A percentile compares a stretch with the other conserved stretches of the same genome.
Conservation (phyloP, 1,140 invertebrate genomes). For the Druon quercuslanigerum region DNA sequence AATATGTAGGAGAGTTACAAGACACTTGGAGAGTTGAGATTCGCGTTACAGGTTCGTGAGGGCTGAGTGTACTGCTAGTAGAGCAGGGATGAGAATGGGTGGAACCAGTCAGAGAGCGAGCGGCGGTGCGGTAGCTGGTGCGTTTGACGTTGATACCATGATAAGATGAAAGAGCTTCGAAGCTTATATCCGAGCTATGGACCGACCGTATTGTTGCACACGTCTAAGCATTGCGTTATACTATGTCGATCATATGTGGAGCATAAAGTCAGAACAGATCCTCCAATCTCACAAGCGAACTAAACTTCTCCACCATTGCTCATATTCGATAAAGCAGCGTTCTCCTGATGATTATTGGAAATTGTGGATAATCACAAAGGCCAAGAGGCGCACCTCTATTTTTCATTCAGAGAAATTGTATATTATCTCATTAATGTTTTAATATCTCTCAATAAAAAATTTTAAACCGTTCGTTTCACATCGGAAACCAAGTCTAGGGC, state of each 20-base stretch:
- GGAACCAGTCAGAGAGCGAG: constrained; percentile 63
- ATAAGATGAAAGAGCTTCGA: constrained; percentile 75
- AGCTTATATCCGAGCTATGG: constrained; percentile 72
- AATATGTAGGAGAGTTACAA: constrained; percentile 51
- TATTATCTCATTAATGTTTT: too few species aligned
- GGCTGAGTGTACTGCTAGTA: constrained; percentile 33
- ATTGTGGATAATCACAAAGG: too few species aligned
- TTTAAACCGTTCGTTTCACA: too few species aligned
- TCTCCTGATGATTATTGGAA: background rate
- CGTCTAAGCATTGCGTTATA: constrained; percentile 73
- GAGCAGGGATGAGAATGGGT: constrained; percentile 66
- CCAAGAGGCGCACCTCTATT: too few species aligned
- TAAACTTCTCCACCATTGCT: background rate
- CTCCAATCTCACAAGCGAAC: background rate
- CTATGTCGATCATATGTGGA: constrained; percentile 57
- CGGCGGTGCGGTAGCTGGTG: constrained; percentile 65
- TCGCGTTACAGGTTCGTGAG: constrained; percentile 58
- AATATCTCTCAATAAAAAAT: too few species aligned
- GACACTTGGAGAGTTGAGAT: constrained; percentile 57
- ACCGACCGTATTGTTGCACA: constrained; percentile 71
- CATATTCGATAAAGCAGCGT: background rate
- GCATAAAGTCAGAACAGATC: constrained; percentile 47
- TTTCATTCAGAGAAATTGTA: too few species aligned
- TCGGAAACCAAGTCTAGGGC: too few species aligned
- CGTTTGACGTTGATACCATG: constrained; percentile 75